Base-by-base conservation (phyloP, 2,113 vertebrate species). In the Herpailurus yagouaroundi region DNA sequence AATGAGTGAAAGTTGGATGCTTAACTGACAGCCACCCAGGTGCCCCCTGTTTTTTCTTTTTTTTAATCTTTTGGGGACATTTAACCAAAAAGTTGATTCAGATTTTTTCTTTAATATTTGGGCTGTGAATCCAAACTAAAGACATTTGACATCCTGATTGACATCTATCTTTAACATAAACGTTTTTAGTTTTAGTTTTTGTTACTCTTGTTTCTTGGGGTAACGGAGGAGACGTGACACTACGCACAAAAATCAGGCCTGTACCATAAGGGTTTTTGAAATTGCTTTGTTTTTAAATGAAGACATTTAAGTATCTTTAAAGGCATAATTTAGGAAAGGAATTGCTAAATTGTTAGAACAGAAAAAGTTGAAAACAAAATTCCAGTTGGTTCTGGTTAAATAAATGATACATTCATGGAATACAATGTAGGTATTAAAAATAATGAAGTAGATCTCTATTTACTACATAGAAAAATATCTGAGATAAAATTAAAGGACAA, bases 251-350 rank as follows among this genome's bases (percentile, higher is more conserved):
- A 69, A 36, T 82, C 23, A 73, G 73, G 33, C 69, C 50, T 86
- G 29, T 38, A 88, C 36, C 25, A 7, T 52, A 63, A 77, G 2
- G 29, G 16, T 52, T 41, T 93, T 89, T 63, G 7, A 66, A 86
- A 69, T 57, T 76, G 57, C 60, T 82, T 73, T 50, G 50, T 57
- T 73, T 97, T 96, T 82, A 90, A 83, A 64, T 31, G 36, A 88
- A 23, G 18, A n/a, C 52, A 87, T 66, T 82, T 82, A 71, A 85
- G 55, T 92, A 63, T 76, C 41, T 82, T 88, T 77, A 55, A 89
- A 94, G 71, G 64, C 16, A 92, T 38, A 84, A 76, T 69, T 97
- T 96, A 81, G 84, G 55, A 48, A 86, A 86, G 23, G 21, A 97
- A 87, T 83, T 94, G 27, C 9, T 89, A 36, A 19, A 71, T 63